Conservation (phyloP, 2,113 vertebrate species). For the Meriones unguiculatus region DNA sequence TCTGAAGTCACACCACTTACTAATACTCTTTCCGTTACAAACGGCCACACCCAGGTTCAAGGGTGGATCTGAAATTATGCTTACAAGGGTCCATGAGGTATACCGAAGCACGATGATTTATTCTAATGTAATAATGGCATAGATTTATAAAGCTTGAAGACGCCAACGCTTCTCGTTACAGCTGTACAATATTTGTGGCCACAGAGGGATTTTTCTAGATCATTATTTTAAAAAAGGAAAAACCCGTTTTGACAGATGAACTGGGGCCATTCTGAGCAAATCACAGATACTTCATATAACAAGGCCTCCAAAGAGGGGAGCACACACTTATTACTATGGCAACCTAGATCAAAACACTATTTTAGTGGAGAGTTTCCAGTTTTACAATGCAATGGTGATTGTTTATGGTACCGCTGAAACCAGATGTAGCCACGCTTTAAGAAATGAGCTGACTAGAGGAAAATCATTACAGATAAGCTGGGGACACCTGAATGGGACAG, state of each 20-base stretch:
- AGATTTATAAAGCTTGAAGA: constrained; percentile 92
- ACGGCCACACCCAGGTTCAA: constrained; percentile 89
- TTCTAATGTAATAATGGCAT: constrained; percentile 92
- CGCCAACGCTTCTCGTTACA: constrained; percentile 90
- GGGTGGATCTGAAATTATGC: constrained; percentile 87
- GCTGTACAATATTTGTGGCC: constrained; percentile 94
- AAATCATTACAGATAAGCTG: constrained; percentile 93
- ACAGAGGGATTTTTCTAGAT: constrained; percentile 94
- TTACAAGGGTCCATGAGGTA: constrained; percentile 87
- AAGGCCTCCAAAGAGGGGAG: constrained; percentile 99
- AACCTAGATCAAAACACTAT: constrained; percentile 96
- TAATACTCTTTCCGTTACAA: constrained; percentile 91
- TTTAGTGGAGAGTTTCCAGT: constrained; percentile 97
- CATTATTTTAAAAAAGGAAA: constrained; percentile 99
- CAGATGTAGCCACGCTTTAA: constrained; percentile 90
- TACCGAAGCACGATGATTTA: constrained; percentile 90
- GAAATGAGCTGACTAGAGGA: constrained; percentile 93
- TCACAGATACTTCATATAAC: constrained; percentile 97
- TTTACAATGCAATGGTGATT: constrained; percentile 97
- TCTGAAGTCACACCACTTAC: constrained; percentile 92
- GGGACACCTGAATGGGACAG: constrained; percentile 88
- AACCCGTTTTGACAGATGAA: constrained; percentile 99
- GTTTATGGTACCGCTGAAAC: constrained; percentile 95
- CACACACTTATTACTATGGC: constrained; percentile 96
- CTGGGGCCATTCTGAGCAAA: constrained; percentile 94